phyloP scores from a whole-genome alignment of 2,888 invertebrate genomes.

The Drosophila recens region DNA sequence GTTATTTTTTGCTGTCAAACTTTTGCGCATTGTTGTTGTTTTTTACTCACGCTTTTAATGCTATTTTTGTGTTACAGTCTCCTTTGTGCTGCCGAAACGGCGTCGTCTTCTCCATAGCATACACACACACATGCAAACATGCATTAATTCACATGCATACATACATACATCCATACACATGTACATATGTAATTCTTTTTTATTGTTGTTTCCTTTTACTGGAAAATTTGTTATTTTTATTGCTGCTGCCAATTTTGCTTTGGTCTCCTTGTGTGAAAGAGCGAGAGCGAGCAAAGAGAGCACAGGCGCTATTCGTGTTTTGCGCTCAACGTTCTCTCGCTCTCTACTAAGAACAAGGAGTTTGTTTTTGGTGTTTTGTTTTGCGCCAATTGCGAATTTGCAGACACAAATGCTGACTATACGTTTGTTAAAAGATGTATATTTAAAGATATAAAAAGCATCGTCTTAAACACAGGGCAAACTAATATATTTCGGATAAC shows the following conservation, averaged over 20 bases:
- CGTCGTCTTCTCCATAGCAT: constrained; percentile 40
- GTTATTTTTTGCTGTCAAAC: constrained; percentile 41
- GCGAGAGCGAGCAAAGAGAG: constrained; percentile 2
- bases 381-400: constrained; percentile 35
- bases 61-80: constrained; percentile 62
- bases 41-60: constrained; percentile 46
- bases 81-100: constrained; percentile 53
- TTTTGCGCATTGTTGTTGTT: constrained; percentile 52
- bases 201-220: constrained; percentile 61
- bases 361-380: constrained; percentile 33
- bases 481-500: not conserved
- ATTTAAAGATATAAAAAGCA: not conserved
- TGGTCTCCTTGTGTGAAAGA: constrained; percentile 13
- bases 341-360: constrained; percentile 31
- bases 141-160: not conserved
- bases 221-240: constrained; percentile 68
- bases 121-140: constrained; percentile 8
- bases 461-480: not conserved
- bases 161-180: not conserved
- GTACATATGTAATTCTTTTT: constrained; percentile 42
- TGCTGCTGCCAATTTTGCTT: constrained; percentile 59
- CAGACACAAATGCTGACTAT: constrained; percentile 1
- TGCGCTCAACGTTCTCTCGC: constrained; percentile 18
- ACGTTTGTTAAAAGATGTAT: not conserved
- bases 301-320: constrained; percentile 31